Evolutionary conservation across 2,113 vertebrate genomes (phyloP).

Genomic region (Xerus inauris): DNA sequence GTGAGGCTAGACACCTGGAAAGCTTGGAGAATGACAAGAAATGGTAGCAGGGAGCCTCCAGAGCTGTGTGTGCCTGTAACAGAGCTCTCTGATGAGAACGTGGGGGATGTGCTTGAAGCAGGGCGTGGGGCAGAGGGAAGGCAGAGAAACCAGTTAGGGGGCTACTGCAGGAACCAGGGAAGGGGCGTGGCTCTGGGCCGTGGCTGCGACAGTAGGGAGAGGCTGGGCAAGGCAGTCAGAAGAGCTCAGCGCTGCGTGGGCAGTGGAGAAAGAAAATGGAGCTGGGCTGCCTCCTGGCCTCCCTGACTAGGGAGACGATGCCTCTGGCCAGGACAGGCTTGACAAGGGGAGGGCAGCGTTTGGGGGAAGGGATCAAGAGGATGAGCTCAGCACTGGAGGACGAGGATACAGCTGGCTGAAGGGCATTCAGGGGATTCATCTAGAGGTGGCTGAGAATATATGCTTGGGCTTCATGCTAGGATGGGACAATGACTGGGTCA

Average conservation of each 20-base stretch:
- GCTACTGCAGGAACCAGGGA: not conserved
- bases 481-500: not conserved
- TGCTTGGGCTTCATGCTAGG: not conserved
- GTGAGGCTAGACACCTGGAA: not conserved
- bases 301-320: fast-evolving
- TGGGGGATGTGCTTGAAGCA: not conserved
- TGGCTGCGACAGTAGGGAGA: not conserved
- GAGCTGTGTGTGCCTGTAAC: not conserved
- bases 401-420: not conserved
- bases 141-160: not conserved
- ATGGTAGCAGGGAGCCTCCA: not conserved
- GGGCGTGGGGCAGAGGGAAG: not conserved
- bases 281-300: not conserved
- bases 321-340: not conserved
- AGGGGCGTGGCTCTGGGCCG: not conserved
- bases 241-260: not conserved
- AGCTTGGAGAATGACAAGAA: not conserved
- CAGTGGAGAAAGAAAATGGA: not conserved
- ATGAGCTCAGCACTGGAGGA: not conserved
- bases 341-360: not conserved
- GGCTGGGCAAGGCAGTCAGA: not conserved
- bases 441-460: not conserved
- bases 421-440: not conserved
- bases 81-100: not conserved
- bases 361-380: not conserved